Evolutionary conservation across 2,888 invertebrate genomes (phyloP), one percentile per base, ranked within the genome.

Genomic region (Gymnocheta viridis): DNA sequence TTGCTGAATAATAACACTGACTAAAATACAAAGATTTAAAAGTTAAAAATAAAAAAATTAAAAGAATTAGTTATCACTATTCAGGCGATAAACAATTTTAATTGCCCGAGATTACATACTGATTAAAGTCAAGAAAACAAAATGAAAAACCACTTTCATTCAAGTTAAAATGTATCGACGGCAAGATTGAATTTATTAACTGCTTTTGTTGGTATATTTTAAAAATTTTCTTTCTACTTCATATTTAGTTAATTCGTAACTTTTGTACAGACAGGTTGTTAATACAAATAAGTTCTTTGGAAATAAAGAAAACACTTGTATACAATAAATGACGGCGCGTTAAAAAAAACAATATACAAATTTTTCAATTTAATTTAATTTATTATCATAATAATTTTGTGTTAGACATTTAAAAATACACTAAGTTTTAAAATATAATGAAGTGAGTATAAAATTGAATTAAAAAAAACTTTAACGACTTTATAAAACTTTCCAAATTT

Each of bases 21-120:
- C 12, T 66, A 56, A 60, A 60, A 35, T 6, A 44, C 5, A 66
- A 38, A 2, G 32, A 66, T 66, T 66, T 44, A 4, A 27, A n/a
- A 51, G 38, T 62, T 24, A 14, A 10, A 6, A 62, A 41, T 19
- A 54, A 14, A 9, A 41, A 51, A 24, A 24, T 9, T 12, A 10
- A 0, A 2, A 19, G 9, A 47, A 19, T 41, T n/a, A n/a, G 17
- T 67, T 73, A 74, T 67, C 60, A 67, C 35, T 60, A 67, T 74
- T 62, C 51, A 12, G 22, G 29, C 12, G 82, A 79, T 82, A 82
- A 82, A 49, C 51, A 51, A 60, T 73, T 80, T 51, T 62, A 81
- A 81, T 81, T 81, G 77, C 80, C 44, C 29, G 60, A 72, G 83
- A 80, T 79, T 80, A 76, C 49, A 60, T 2, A 56, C 38, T 67